These are phyloP conservation scores for Tetragonisca angustula DNA, from an alignment of 2,888 invertebrate genomes.

Conservation along the genomic window DNA sequence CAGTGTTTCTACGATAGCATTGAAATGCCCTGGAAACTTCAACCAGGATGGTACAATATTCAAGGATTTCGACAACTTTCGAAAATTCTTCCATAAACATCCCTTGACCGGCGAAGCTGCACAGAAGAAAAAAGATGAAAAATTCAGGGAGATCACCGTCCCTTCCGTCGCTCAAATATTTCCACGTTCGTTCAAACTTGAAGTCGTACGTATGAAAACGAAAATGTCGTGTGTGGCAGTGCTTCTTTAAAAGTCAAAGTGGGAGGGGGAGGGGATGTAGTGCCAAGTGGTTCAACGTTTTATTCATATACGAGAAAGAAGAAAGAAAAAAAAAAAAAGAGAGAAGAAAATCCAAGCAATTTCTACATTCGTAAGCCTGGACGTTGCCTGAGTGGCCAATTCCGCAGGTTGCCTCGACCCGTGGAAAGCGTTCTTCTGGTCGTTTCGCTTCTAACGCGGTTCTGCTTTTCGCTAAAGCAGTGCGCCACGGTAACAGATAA, in stretches of 20 bases:
- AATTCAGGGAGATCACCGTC: not conserved
- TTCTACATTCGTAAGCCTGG: constrained; percentile 1
- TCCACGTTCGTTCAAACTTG: not conserved
- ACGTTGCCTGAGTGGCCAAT: constrained; percentile 27
- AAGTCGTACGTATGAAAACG: not conserved
- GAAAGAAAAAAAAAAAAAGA: too few relatives aligned
- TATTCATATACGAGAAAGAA: not conserved
- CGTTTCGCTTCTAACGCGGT: constrained; percentile 20
- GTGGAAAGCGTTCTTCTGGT: not conserved
- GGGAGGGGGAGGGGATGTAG: not conserved
- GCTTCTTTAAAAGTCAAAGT: not conserved
- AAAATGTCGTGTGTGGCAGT: not conserved
- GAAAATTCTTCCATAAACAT: fast-evolving
- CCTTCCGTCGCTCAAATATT: not conserved
- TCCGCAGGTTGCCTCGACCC: not conserved
- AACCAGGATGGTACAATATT: not conserved
- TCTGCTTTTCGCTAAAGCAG: constrained; percentile 35
- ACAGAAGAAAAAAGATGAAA: fast-evolving
- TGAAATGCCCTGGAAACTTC: too few relatives aligned
- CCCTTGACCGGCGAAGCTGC: not conserved
- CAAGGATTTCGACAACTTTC: not conserved
- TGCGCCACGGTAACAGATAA: constrained; percentile 46
- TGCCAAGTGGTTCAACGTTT: not conserved
- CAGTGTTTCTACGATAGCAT: too few relatives aligned
- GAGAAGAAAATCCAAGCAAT: not conserved